phyloP scores from a whole-genome alignment of 2,797 vertebrate species.

The Manis crassicaudata region DNA sequence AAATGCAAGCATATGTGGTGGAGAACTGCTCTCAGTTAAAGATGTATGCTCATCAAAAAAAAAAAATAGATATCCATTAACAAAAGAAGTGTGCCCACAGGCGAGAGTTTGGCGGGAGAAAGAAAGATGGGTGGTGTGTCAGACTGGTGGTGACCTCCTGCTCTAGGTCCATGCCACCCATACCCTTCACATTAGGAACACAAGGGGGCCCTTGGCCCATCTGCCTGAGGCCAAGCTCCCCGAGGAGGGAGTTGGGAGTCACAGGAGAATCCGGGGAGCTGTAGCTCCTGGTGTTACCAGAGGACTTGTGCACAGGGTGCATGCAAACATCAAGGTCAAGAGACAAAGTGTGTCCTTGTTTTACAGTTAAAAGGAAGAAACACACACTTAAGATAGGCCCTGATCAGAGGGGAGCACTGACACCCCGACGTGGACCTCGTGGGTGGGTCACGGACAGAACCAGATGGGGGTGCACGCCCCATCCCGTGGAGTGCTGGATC shows the following conservation, averaged over 20 bases:
- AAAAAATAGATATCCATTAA: not conserved
- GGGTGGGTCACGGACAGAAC: not conserved
- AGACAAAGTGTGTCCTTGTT: not conserved
- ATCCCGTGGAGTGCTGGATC: too few relatives aligned
- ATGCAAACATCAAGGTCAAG: not conserved
- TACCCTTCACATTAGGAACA: not conserved
- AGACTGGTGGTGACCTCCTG: not conserved
- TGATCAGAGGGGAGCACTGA: not conserved
- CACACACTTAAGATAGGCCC: not conserved
- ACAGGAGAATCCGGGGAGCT: not conserved
- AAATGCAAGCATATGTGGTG: not conserved
- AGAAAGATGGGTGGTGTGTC: not conserved
- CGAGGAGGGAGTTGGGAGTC: not conserved
- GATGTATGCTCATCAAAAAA: not conserved
- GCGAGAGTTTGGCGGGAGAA: not conserved
- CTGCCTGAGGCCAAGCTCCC: not conserved
- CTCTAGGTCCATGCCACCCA: not conserved
- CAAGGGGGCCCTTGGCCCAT: not conserved
- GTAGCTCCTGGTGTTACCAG: not conserved
- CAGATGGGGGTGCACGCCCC: not conserved
- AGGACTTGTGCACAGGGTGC: not conserved
- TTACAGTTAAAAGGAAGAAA: not conserved
- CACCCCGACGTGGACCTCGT: accelerated
- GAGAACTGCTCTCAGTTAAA: not conserved
- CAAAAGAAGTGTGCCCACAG: not conserved